Evolutionary conservation across 2,113 vertebrate genomes (phyloP).

Genomic region (Calcarius ornatus): DNA sequence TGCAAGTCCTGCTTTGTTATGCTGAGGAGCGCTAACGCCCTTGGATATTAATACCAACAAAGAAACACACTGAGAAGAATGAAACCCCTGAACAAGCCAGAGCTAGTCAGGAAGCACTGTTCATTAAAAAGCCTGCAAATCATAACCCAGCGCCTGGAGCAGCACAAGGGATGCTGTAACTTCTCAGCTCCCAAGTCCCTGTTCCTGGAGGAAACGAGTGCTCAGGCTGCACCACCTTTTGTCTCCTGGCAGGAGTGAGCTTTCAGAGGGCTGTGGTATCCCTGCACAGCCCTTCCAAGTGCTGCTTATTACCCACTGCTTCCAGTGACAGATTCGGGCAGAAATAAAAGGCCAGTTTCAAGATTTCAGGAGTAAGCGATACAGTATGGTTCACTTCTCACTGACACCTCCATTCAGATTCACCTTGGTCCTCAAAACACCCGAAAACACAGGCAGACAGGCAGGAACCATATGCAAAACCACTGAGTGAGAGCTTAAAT

Average conservation of each 20-base stretch:
- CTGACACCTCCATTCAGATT: not conserved
- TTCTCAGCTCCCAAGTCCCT: not conserved
- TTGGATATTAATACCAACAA: not conserved
- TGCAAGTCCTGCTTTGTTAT: not conserved
- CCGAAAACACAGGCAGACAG: not conserved
- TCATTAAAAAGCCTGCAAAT: slow-evolving; percentile 15
- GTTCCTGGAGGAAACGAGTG: not conserved
- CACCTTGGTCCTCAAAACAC: not conserved
- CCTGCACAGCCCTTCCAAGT: not conserved
- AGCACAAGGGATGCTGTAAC: slow-evolving; percentile 11
- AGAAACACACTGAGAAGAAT: not conserved
- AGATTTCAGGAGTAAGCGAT: not conserved
- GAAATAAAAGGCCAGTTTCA: not conserved
- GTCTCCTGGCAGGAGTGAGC: not conserved
- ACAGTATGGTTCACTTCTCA: not conserved
- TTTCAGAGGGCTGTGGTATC: not conserved
- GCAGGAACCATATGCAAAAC: not conserved
- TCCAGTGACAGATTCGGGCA: not conserved
- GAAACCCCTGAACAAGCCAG: not conserved
- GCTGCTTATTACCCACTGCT: not conserved
- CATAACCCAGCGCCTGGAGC: not conserved
- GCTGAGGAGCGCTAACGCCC: not conserved
- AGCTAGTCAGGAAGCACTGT: not conserved
- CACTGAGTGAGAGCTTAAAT: not conserved
- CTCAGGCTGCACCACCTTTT: not conserved